Conservation (phyloP, 2,797 vertebrate species). For the Enteromius treurensis region DNA sequence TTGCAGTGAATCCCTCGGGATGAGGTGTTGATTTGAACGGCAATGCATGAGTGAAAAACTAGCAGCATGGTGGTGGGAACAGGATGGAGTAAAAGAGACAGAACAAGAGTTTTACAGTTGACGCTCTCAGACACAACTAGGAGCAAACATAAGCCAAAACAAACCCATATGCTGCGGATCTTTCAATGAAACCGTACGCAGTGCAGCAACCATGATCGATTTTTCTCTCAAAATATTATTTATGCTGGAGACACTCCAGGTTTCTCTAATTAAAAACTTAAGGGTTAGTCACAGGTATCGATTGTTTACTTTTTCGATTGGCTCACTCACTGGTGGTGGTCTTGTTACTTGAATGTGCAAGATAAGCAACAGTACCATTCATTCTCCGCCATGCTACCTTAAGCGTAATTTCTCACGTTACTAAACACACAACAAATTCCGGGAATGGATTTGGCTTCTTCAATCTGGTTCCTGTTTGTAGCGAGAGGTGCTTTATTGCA, state of each 20-base stretch:
- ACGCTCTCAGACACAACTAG: slow-evolving; percentile 60
- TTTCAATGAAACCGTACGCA: slow-evolving; percentile 62
- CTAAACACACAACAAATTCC: slow-evolving; percentile 48
- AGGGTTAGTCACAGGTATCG: slow-evolving; percentile 61
- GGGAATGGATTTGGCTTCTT: slow-evolving; percentile 36
- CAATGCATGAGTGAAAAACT: slow-evolving; percentile 42
- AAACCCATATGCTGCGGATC: slow-evolving; percentile 62
- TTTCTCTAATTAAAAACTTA: slow-evolving; percentile 66
- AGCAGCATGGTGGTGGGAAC: slow-evolving; percentile 44
- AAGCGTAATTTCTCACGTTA: slow-evolving; percentile 38
- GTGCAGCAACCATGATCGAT: slow-evolving; percentile 63
- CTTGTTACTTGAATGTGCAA: slow-evolving; percentile 64
- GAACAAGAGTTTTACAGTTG: slow-evolving; percentile 51
- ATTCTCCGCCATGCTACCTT: slow-evolving; percentile 46
- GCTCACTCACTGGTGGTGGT: slow-evolving; percentile 59
- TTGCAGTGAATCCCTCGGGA: slow-evolving; percentile 21
- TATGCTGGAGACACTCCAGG: slow-evolving; percentile 69
- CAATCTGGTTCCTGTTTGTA: slow-evolving; percentile 38
- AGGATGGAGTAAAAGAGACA: slow-evolving; percentile 22
- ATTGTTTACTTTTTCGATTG: slow-evolving; percentile 52
- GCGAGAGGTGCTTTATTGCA: slow-evolving; percentile 27
- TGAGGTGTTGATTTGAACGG: slow-evolving; percentile 45
- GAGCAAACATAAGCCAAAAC: slow-evolving; percentile 67
- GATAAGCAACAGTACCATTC: slow-evolving; percentile 57
- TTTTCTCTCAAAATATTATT: slow-evolving; percentile 69